A percentile compares a stretch with the other conserved stretches of the same genome.
These are phyloP conservation scores for Teinopalpus imperialis DNA, from an alignment of 2,888 invertebrate genomes.

Conservation along the genomic window DNA sequence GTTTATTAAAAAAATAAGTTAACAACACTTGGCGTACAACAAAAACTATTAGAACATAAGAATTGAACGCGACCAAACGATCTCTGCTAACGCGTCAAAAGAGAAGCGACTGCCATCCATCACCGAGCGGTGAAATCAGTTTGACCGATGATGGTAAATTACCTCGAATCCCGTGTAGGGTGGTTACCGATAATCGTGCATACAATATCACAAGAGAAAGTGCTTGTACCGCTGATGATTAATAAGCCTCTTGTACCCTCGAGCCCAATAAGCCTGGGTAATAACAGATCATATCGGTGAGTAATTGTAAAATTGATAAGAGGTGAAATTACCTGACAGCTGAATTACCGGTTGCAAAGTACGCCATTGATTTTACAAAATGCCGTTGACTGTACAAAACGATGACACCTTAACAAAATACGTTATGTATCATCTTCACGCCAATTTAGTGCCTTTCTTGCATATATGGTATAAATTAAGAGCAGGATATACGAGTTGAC, in stretches of 20 bases:
- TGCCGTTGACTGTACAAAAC: constrained; percentile 25
- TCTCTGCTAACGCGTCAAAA: constrained; percentile 52
- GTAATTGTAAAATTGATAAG: constrained; percentile 66
- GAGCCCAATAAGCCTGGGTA: constrained; percentile 59
- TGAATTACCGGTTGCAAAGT: constrained; percentile 52
- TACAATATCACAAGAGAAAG: constrained; percentile 68
- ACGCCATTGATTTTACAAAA: constrained; percentile 41
- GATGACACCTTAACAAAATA: constrained; percentile 51
- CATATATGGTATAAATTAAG: too few relatives aligned
- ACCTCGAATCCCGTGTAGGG: constrained; percentile 45
- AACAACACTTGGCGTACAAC: too few relatives aligned
- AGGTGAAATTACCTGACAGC: constrained; percentile 49
- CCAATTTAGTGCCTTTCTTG: too few relatives aligned
- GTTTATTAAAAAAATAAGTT: too few relatives aligned
- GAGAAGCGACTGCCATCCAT: constrained; percentile 37
- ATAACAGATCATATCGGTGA: constrained; percentile 60
- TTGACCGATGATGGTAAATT: constrained; percentile 56
- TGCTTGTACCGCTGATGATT: constrained; percentile 62
- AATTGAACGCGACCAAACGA: constrained; percentile 4
- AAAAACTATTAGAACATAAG: too few relatives aligned
- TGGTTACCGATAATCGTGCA: constrained; percentile 32
- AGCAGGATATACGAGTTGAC: too few relatives aligned
- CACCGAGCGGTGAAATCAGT: constrained; percentile 52
- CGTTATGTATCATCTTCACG: too few relatives aligned
- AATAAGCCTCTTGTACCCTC: constrained; percentile 54